Evolutionary conservation across 2,113 vertebrate genomes (phyloP), one percentile per base, ranked within the genome.

Genomic region (Cyphotilapia sp.): DNA sequence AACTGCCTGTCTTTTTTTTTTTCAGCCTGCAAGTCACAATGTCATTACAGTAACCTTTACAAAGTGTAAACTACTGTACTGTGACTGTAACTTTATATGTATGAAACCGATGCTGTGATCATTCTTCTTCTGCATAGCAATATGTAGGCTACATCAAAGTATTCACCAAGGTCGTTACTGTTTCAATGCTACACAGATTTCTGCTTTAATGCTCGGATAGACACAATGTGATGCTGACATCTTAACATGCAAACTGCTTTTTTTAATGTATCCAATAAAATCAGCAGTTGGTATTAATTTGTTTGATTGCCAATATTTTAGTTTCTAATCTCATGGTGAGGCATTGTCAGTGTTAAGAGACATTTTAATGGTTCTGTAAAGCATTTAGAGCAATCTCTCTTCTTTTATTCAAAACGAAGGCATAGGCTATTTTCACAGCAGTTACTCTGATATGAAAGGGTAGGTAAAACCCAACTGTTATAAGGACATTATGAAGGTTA

Each of bases 21-120:
- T 91, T 57, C 74, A 83, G 81, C 56, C 8, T 49, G 76, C 80
- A 83, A 81, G 51, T 33, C 33, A 84, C 69, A 22, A 83, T 66
- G 88, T 89, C 63, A 16, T 88, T 85, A 90, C 31, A 19, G 84
- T 93, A 86, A 94, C 88, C 92, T 95, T 86, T 89, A 88, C 83
- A 89, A 90, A 83, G 84, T 51, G 57, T 83, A 87, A 90, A 45
- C 86, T 71, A 76, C 84, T 81, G 54, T 87, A 78, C 82, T 85
- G 78, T 84, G 84, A 93, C 90, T 88, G 38, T 90, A 59, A 83
- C 84, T 87, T 87, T 83, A 86, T 90, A 92, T 90, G 63, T 57
- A 83, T 81, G 80, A 53, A 76, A 85, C 3, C 6, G 13, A 80
- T n/a, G 33, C 35, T 82, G 74, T 33, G 56, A 91, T 91, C 61